Percentiles rank a stretch among this genome's conserved stretches.
Conservation (phyloP, 2,797 vertebrate genomes). For the Amniataba percoides region DNA sequence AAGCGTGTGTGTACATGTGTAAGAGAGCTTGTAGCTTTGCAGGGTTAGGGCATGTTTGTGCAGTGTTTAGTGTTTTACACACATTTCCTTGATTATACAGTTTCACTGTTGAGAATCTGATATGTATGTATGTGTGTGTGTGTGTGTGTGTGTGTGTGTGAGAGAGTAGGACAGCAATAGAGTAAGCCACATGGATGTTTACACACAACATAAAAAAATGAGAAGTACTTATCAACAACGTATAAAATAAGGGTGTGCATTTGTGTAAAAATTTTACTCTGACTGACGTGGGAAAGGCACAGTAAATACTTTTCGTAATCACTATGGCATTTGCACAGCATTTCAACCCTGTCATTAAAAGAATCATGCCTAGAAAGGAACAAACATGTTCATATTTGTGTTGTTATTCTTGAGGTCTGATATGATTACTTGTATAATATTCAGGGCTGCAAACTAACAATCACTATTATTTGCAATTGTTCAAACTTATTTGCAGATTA, state of each 20-base stretch:
- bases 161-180: neutral
- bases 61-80: conserved; percentile 17
- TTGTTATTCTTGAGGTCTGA: neutral
- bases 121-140: neutral
- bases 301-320: neutral
- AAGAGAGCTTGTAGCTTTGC: conserved; percentile 52
- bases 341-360: neutral
- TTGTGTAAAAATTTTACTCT: neutral
- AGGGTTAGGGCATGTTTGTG: conserved; percentile 31
- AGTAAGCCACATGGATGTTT: neutral
- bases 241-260: neutral
- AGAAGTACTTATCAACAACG: neutral
- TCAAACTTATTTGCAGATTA: neutral
- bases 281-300: neutral
- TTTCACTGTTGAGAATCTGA: neutral
- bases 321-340: neutral
- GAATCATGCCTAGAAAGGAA: neutral
- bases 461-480: too few species aligned
- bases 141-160: neutral
- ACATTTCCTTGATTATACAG: neutral
- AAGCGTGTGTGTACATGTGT: conserved; percentile 57
- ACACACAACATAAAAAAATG: conserved; percentile 9
- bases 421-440: neutral
- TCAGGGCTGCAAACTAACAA: too few species aligned
- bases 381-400: neutral